Base-by-base conservation (phyloP, 2,888 invertebrate genomes). In the Thelaira solivaga region DNA sequence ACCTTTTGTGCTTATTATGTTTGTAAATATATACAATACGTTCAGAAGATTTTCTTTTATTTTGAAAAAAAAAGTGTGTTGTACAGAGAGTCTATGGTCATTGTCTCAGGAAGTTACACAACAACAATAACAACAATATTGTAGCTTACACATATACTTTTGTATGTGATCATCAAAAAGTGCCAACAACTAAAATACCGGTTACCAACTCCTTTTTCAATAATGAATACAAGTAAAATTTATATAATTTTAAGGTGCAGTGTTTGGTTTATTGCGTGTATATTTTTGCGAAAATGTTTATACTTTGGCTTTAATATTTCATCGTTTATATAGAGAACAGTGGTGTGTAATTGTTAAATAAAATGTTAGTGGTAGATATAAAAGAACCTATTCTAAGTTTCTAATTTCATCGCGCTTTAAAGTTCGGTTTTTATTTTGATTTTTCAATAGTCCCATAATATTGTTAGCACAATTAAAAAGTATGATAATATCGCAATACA, bases 51-150 rank as follows among this genome's bases (percentile, higher is more conserved):
- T 43, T 69, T 34, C 43, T 29, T 59, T 51, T 59, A 39, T 22
- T n/a, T 16, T 8, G 6, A 18, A 71, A 34, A 18, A 71, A 34
- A 20, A 41, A 43, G 53, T 61, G 47, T 57, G 41, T 16, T 61
- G 7, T 18, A 65, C 59, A 65, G 53, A 65, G 31, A 49, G n/a
- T n/a, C 34, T 20, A 29, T 49, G 34, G 45, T 55, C 61, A 72
- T 61, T 72, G 65, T 72, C 61, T 67, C 55, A 65, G 76, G 76
- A 76, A 61, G 53, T 45, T 53, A 26, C 51, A 65, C 31, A 59
- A 47, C 61, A 76, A 65, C 45, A 47, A 53, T 71, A 67, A n/a
- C n/a, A n/a, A n/a, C 72, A 67, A 72, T 61, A 65, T n/a, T n/a
- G n/a, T n/a, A 45, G 31, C 67, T n/a, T n/a, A n/a, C n/a, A n/a